Evolutionary conservation across 2,888 invertebrate genomes (phyloP), one percentile per base, ranked within the genome.

Genomic region (Drosophila multiciliata): DNA sequence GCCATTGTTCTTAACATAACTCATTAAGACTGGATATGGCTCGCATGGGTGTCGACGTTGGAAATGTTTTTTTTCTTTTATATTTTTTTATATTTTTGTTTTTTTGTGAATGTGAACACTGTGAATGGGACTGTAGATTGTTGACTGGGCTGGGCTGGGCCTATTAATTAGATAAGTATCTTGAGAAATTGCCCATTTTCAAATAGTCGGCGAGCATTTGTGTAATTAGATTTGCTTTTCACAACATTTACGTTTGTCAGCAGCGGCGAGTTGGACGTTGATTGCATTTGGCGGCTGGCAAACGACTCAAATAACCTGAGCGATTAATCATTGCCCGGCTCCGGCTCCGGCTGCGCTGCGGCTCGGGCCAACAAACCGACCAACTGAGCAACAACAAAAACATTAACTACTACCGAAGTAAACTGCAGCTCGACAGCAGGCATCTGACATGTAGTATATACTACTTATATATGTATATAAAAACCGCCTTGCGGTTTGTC

Each of bases 131-230:
- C 53, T 54, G 69, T 11, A 9, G 35, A 26, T n/a, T 61, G 55
- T 12, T 11, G 49, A 42, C 65, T 48, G 66, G 29, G 50, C 65
- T 48, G 66, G 29, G 50, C 75, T 76, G 82, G 78, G 79, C 87
- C 92, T 92, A 92, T 92, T 92, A 92, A 92, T 89, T 91, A 91
- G 92, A 93, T 92, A 92, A 92, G 83, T 91, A 92, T 92, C 92
- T 93, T 92, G 93, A 93, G 92, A 92, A 92, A 92, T 93, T 92
- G 93, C 91, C 86, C 88, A 83, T 90, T 93, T 88, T 92, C 90
- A 91, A 92, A 92, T 92, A 92, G 92, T 91, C 87, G 77, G 72
- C 82, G 79, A 67, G 80, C 92, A 85, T 92, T 92, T 91, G 92
- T 92, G 92, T 92, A 92, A 92, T 92, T 92, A 92, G 92, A 92